These are phyloP conservation scores for Luperina testacea DNA, from an alignment of 2,888 invertebrate species.

Conservation along the genomic window DNA sequence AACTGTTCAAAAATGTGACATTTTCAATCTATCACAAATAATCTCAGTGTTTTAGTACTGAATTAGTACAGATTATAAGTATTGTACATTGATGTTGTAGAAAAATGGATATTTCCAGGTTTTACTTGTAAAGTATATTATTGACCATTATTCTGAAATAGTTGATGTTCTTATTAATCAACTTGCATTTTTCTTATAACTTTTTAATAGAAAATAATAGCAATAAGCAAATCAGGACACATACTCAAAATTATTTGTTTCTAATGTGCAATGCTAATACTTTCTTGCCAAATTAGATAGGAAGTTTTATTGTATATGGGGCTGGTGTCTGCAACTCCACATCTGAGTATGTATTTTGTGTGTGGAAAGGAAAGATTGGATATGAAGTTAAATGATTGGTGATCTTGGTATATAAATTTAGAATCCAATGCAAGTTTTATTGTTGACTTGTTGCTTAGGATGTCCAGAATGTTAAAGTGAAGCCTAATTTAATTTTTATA, in stretches of 20 bases:
- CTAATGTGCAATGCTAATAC: background rate
- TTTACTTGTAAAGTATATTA: background rate
- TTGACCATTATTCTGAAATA: conserved; percentile 5
- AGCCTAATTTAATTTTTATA: background rate
- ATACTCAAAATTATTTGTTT: background rate
- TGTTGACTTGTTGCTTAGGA: background rate
- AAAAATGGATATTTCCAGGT: background rate
- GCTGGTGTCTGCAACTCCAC: background rate
- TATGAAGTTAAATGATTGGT: background rate
- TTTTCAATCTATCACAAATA: background rate
- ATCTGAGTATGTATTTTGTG: background rate
- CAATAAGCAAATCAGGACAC: conserved; percentile 6
- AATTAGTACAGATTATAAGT: background rate
- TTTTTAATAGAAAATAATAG: conserved; percentile 14
- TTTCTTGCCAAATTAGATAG: background rate
- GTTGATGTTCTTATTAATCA: background rate
- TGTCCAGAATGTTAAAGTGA: background rate
- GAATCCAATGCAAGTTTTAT: background rate
- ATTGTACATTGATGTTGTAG: background rate
- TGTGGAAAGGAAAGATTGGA: background rate
- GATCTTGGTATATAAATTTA: background rate
- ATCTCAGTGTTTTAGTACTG: background rate
- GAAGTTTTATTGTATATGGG: background rate
- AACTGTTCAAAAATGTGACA: background rate
- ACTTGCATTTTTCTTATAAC: background rate